Evolutionary conservation across 2,888 invertebrate genomes (phyloP), one percentile per base, ranked within the genome.

Genomic region (Polydesmus complanatus): DNA sequence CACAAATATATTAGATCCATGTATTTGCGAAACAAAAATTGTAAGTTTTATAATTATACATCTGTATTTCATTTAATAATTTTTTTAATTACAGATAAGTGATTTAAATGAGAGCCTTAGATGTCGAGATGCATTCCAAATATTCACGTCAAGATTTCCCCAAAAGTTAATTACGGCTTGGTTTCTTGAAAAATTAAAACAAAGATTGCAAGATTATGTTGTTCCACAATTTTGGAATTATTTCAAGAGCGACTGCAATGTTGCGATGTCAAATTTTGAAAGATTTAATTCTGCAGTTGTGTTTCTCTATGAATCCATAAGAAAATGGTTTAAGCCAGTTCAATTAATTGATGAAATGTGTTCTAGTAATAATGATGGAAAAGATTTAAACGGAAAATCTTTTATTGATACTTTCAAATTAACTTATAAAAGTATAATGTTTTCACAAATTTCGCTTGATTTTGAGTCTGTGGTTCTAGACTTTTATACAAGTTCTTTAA

Each of bases 401-500:
- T 37, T 37, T 5, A 37, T 37, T 5, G 37, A 37, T 37, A 37
- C 5, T 14, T 37, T 60, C 49, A 37, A 37, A 8, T 37, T 37
- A 37, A 37, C 53, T 1, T 54, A 54, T 25, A 59, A 54, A 47
- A 54, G 59, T 21, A 37, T 53, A n/a, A 27, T 59, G 2, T 27
- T 59, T 48, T 52, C 59, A 18, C 52, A 59, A 47, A 52, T 59
- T 27, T 48, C 59, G 2, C 26, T 21, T 26, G 26, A 59, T 18
- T 59, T 59, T 11, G 59, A 54, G 11, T 22, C 19, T 19, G 59
- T 27, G 23, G 37, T 59, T 27, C 5, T 52, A n/a, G 26, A 83
- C 58, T 89, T 88, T 73, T 90, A 88, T 70, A 82, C 83, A 73
- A 80, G 83, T 22, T 85, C 88, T 2, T 85, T 89, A 65, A 84